Base-by-base conservation (phyloP, 2,888 invertebrate species). In the Falcaria lacertinaria region DNA sequence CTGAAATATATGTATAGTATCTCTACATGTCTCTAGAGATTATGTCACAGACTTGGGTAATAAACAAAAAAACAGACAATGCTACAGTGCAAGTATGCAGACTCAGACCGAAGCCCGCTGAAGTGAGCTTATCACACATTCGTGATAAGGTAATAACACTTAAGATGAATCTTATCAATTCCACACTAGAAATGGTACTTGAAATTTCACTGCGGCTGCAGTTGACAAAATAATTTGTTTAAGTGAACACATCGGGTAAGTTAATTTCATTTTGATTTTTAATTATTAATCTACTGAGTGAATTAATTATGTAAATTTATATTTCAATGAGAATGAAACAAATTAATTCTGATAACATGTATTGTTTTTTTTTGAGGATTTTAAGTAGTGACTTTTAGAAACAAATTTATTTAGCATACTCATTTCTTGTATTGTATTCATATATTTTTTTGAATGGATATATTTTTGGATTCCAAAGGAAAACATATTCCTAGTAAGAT, bases 111-210 rank as follows among this genome's bases (percentile, higher is more conserved):
- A 37, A 33, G 7, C 36, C 38, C 28, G 34, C 40, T 41, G 28
- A 39, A 42, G 28, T 42, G 13, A 16, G 42, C 40, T 57, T 66
- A 70, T 69, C 72, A 45, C 4, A 16, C 22, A 50, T 34, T 51
- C 40, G 41, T 54, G 80, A 79, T 80, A 76, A 76, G 57, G 56
- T 44, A 56, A 15, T 34, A 28, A 64, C 58, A 74, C 74, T 76
- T 64, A 61, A 84, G 86, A 85, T 82, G 80, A 57, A 44, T 50
- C 54, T 80, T 85, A 86, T 84, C 84, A 66, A 54, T 46, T 34
- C 36, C 28, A 44, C 50, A 51, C 47, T 50, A 47, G 47, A 44
- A 56, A 52, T 56, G 48, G 60, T 59, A 54, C 48, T 52, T 60
- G 48, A 52, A 51, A 53, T 52, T 56, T 53, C 60, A 53, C 45